Evolutionary conservation across 2,888 invertebrate species (phyloP).

Genomic region (Chrysolina oricalcia): DNA sequence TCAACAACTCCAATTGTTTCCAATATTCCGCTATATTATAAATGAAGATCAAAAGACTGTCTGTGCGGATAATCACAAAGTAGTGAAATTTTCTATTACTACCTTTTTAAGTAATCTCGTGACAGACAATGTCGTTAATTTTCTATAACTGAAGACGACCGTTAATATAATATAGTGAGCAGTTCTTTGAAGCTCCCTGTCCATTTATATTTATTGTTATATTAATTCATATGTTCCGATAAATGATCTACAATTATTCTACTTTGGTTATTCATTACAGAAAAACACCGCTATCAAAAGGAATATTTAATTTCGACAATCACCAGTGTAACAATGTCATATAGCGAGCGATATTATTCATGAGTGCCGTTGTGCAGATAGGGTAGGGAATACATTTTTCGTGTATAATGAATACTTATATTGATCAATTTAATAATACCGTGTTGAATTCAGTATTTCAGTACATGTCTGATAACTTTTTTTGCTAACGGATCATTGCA

Average conservation of each 20-base stretch:
- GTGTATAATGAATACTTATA: not conserved
- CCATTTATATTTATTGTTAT: conserved; percentile 24
- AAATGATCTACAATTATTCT: conserved; percentile 25
- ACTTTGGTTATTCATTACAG: conserved; percentile 28
- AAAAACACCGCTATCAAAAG: conserved; percentile 21
- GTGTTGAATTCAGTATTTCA: not conserved
- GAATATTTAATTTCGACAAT: conserved; percentile 29
- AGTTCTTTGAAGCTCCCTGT: conserved; percentile 20
- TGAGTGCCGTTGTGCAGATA: conserved; percentile 8
- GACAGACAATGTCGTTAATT: not conserved
- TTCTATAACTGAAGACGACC: not conserved
- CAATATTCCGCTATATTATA: not conserved
- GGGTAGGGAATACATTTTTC: conserved; percentile 8
- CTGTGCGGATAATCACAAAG: conserved; percentile 13
- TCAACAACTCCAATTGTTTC: not conserved
- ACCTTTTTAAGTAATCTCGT: conserved; percentile 17
- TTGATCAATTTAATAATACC: not conserved
- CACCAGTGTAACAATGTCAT: conserved; percentile 7
- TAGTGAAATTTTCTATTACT: conserved; percentile 15
- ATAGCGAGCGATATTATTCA: conserved; percentile 18
- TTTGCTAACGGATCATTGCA: too few relatives aligned
- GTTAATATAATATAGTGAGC: not conserved
- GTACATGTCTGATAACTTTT: too few relatives aligned
- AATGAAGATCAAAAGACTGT: conserved; percentile 17
- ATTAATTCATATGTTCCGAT: conserved; percentile 21